Evolutionary conservation across 1,140 invertebrate genomes (phyloP).

Genomic region (Drosophila willistoni): DNA sequence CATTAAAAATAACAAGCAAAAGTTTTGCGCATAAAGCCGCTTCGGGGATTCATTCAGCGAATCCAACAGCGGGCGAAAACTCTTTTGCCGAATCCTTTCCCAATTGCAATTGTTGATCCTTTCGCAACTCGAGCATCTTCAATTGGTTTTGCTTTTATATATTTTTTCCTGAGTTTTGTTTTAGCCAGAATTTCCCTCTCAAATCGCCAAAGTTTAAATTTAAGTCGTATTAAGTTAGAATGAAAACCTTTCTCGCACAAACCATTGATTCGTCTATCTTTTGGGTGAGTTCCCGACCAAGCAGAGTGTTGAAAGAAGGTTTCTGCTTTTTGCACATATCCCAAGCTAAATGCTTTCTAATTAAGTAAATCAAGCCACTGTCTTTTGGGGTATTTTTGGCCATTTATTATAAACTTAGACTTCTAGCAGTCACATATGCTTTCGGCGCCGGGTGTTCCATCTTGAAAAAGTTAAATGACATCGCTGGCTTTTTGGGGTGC

Average conservation of each 20-base stretch:
- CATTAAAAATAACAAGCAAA: conserved; percentile 82
- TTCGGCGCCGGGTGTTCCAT: conserved; percentile 17
- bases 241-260: background rate
- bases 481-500: conserved; percentile 10
- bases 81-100: conserved; percentile 73
- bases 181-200: conserved; percentile 46
- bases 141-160: conserved; percentile 40
- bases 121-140: conserved; percentile 60
- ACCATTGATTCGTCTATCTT: background rate
- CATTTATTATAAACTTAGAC: conserved; percentile 10
- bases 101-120: conserved; percentile 82
- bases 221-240: conserved; percentile 43
- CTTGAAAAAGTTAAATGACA: conserved; percentile 53
- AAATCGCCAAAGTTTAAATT: conserved; percentile 76
- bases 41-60: conserved; percentile 78
- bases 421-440: conserved; percentile 42
- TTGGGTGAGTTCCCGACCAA: background rate
- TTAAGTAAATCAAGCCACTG: background rate
- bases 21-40: conserved; percentile 80
- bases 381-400: no score
- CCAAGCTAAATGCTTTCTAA: background rate
- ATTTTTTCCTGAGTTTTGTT: conserved; percentile 4
- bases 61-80: conserved; percentile 69
- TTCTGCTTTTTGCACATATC: no score
- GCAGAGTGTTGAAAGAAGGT: background rate